Conservation (phyloP, 2,797 vertebrate genomes). For the Pelochelys cantorii region DNA sequence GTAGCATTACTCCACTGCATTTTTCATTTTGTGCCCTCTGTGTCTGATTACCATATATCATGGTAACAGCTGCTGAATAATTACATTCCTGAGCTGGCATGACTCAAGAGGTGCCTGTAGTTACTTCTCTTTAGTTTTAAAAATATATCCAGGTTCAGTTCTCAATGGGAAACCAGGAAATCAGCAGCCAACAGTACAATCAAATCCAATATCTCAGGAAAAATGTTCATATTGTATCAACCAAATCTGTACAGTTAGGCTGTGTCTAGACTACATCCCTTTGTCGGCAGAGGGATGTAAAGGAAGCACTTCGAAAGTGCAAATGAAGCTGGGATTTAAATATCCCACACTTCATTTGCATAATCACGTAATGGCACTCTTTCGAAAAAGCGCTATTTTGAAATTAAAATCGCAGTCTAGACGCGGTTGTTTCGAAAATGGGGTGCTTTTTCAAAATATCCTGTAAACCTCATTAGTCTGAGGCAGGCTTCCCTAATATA, state of each 20-base stretch:
- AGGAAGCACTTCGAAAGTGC: too few relatives aligned
- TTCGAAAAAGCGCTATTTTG: too few relatives aligned
- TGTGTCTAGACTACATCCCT: too few relatives aligned
- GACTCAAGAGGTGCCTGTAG: slow-evolving; percentile 12
- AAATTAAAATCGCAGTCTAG: too few relatives aligned
- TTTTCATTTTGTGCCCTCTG: neutral
- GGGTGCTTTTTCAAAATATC: too few relatives aligned
- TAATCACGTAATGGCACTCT: too few relatives aligned
- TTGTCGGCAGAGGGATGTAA: too few relatives aligned
- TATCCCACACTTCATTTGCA: too few relatives aligned
- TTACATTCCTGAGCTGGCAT: slow-evolving; percentile 16
- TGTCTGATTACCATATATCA: neutral
- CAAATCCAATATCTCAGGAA: slow-evolving; percentile 16
- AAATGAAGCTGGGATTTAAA: too few relatives aligned
- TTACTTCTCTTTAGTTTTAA: slow-evolving; percentile 26
- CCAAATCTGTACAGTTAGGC: neutral
- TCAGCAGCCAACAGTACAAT: slow-evolving; percentile 29
- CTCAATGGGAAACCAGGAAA: neutral
- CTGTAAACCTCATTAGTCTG: too few relatives aligned
- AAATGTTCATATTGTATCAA: slow-evolving; percentile 9
- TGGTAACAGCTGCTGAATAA: slow-evolving; percentile 3
- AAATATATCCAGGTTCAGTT: neutral
- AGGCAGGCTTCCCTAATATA: too few relatives aligned
- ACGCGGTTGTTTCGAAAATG: too few relatives aligned
- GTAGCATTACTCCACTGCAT: neutral